Percentiles rank a stretch among this genome's conserved stretches.
These are phyloP conservation scores for Aphrophora alni DNA, from an alignment of 2,888 invertebrate genomes.

Conservation along the genomic window DNA sequence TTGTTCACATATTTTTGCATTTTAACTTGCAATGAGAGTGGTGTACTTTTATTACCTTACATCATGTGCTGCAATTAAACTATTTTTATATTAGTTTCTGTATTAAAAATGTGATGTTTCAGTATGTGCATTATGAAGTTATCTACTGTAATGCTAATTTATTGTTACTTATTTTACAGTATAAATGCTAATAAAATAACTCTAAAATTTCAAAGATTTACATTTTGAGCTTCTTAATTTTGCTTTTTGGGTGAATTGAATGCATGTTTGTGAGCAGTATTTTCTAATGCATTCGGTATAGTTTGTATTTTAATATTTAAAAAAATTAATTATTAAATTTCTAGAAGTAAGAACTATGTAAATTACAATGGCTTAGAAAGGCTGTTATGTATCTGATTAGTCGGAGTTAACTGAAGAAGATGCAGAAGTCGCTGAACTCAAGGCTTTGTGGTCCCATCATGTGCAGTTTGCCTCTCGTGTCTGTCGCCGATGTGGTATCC, in stretches of 20 bases:
- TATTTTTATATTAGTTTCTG: background rate
- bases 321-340: background rate
- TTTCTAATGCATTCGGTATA: background rate
- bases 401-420: slow-evolving; percentile 47
- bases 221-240: background rate
- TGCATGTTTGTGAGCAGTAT: background rate
- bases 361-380: background rate
- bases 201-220: too few species aligned
- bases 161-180: too few species aligned
- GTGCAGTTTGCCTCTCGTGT: slow-evolving; percentile 48
- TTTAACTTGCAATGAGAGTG: background rate
- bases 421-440: slow-evolving; percentile 52
- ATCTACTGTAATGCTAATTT: background rate
- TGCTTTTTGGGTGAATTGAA: background rate
- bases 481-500: slow-evolving; percentile 49
- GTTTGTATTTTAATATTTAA: background rate
- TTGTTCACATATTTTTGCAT: slow-evolving; percentile 1
- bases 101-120: background rate
- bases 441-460: slow-evolving; percentile 52
- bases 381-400: background rate
- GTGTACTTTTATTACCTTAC: background rate
- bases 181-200: too few species aligned
- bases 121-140: background rate
- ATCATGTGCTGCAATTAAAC: background rate
- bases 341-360: background rate